A percentile compares a stretch with the other conserved stretches of the same genome.
Evolutionary conservation across 2,888 invertebrate genomes (phyloP).

Genomic region (Eupithecia exiguata): DNA sequence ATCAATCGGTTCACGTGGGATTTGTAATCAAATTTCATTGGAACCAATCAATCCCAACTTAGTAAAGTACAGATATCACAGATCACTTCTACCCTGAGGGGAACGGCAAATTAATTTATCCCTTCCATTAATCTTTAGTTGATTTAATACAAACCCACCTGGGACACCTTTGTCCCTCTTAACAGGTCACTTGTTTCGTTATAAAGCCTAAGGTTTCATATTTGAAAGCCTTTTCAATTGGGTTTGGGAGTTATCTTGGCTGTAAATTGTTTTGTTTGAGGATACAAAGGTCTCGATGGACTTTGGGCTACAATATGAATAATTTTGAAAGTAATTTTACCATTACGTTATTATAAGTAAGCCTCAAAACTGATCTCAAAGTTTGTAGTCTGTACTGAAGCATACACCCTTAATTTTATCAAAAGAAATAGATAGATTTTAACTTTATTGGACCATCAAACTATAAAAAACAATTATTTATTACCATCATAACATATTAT

Average conservation of each 20-base stretch:
- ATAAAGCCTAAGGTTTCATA: slow-evolving; percentile 16
- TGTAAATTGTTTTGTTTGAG: slow-evolving; percentile 12
- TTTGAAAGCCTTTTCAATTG: slow-evolving; percentile 15
- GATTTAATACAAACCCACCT: slow-evolving; percentile 31
- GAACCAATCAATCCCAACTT: slow-evolving; percentile 35
- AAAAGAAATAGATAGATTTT: not conserved
- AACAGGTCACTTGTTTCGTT: slow-evolving; percentile 35
- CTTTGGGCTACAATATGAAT: not conserved
- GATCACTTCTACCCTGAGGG: slow-evolving; percentile 28
- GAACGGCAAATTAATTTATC: slow-evolving; percentile 34
- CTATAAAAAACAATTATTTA: no score
- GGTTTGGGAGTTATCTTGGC: slow-evolving; percentile 2
- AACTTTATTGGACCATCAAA: no score
- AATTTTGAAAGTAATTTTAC: not conserved
- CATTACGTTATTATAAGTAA: not conserved
- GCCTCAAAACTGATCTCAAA: not conserved
- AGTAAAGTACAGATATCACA: slow-evolving; percentile 32
- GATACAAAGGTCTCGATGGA: slow-evolving; percentile 1
- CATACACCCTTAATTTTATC: not conserved
- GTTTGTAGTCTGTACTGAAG: not conserved
- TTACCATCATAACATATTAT: no score
- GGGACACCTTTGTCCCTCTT: slow-evolving; percentile 22
- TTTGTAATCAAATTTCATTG: slow-evolving; percentile 34
- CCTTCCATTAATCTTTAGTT: slow-evolving; percentile 39
- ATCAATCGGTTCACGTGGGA: slow-evolving; percentile 21